phyloP scores from a whole-genome alignment of 2,888 invertebrate genomes.

The Callyntrura guangdongensis region DNA sequence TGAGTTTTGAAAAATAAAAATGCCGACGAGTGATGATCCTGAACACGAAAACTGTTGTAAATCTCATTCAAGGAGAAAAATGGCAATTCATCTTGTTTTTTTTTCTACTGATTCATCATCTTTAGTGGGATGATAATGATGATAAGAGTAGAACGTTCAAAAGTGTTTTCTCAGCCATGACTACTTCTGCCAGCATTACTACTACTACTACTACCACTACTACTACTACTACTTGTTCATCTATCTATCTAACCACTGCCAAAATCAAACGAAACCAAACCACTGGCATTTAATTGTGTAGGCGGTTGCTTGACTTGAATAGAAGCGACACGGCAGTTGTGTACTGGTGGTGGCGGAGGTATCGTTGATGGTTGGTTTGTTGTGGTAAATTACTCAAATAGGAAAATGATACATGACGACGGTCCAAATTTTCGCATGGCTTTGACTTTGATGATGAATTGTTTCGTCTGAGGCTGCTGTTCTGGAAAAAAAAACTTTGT shows the following conservation, averaged over 20 bases:
- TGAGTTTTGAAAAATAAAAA: too few relatives aligned
- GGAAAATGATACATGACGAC: conserved; percentile 16
- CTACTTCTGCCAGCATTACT: background rate
- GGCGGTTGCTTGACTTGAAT: background rate
- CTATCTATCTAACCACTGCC: background rate
- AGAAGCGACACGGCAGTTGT: too few relatives aligned
- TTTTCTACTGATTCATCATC: conserved; percentile 25
- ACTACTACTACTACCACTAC: background rate
- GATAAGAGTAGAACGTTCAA: background rate
- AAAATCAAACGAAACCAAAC: background rate
- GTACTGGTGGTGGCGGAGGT: background rate
- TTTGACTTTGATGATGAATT: conserved; percentile 26
- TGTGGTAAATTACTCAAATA: conserved; percentile 41
- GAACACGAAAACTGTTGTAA: background rate
- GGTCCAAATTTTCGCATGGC: background rate
- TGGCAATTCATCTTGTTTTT: conserved; percentile 32
- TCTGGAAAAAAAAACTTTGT: background rate
- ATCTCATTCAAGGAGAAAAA: conserved; percentile 13
- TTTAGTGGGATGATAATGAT: too few relatives aligned
- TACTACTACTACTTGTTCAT: background rate
- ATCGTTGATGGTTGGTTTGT: background rate
- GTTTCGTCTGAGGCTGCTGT: background rate
- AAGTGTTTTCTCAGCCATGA: conserved; percentile 47
- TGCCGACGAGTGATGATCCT: too few relatives aligned
- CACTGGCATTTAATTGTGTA: conserved; percentile 16